Evolutionary conservation across 2,888 invertebrate genomes (phyloP).

Genomic region (Apeira syringaria): DNA sequence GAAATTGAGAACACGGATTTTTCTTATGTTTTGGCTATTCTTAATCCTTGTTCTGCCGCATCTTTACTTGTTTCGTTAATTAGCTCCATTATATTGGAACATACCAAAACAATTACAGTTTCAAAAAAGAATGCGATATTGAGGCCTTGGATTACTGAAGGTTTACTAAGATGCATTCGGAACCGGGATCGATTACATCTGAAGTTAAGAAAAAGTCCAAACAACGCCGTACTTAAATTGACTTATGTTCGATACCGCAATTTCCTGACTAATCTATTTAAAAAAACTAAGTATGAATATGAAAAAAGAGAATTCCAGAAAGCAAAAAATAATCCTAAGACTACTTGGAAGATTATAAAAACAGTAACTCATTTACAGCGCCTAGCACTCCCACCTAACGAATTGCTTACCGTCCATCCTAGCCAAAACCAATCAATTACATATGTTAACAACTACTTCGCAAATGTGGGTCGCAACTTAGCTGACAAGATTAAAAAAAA

Average conservation of each 20-base stretch:
- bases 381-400: not conserved
- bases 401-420: slow-evolving; percentile 1
- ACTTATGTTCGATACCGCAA: slow-evolving; percentile 31
- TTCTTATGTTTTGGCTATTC: not conserved
- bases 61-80: not conserved
- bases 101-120: not conserved
- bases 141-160: slow-evolving; percentile 29
- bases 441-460: slow-evolving; percentile 8
- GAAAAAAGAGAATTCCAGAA: slow-evolving; percentile 19
- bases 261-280: slow-evolving; percentile 29
- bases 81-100: not conserved
- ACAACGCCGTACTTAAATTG: slow-evolving; percentile 12
- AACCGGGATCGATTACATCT: slow-evolving; percentile 24
- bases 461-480: slow-evolving; percentile 5
- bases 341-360: slow-evolving; percentile 22
- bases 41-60: not conserved
- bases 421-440: not conserved
- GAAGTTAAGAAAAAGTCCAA: slow-evolving; percentile 11
- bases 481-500: not conserved
- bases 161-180: slow-evolving; percentile 28
- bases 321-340: slow-evolving; percentile 13
- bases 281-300: slow-evolving; percentile 23
- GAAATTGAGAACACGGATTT: slow-evolving; percentile 1
- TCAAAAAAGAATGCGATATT: slow-evolving; percentile 11
- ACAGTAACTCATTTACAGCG: slow-evolving; percentile 8